These are phyloP conservation scores for Clitarchus hookeri DNA, from an alignment of 2,888 invertebrate genomes.

Conservation along the genomic window DNA sequence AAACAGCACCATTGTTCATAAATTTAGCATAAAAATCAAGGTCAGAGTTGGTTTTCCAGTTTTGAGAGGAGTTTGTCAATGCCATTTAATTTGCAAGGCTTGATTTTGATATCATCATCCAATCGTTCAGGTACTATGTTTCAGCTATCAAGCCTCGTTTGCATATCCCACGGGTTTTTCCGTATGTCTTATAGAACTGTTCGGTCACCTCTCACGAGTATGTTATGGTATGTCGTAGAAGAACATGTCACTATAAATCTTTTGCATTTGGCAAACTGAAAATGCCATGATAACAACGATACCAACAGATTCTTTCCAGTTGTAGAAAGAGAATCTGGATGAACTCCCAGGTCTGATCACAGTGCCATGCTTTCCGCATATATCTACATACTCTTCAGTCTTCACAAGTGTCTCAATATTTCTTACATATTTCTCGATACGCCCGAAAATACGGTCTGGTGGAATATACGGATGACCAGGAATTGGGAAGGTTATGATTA, in stretches of 20 bases:
- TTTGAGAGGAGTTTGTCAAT: background rate
- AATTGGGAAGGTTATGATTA: background rate
- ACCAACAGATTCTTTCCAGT: background rate
- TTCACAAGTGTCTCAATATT: background rate
- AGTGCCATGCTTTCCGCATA: background rate
- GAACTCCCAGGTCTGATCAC: background rate
- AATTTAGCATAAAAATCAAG: background rate
- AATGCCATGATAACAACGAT: background rate
- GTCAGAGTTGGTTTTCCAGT: background rate
- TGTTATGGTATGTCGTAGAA: background rate
- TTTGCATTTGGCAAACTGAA: constrained; percentile 18
- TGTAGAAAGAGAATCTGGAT: background rate
- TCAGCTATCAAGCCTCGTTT: background rate
- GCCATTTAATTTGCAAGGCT: background rate
- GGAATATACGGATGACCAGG: constrained; percentile 12
- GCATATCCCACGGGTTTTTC: background rate
- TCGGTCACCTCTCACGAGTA: background rate
- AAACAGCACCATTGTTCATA: background rate
- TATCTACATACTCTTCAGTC: background rate
- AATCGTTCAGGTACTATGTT: background rate
- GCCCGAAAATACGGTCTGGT: background rate
- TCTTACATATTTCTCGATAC: background rate
- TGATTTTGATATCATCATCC: background rate
- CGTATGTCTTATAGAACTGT: constrained; percentile 1
- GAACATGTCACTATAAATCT: background rate